Percentiles rank a stretch among this genome's conserved stretches.
Conservation (phyloP, 1,140 invertebrate species). For the Lineus longissimus region DNA sequence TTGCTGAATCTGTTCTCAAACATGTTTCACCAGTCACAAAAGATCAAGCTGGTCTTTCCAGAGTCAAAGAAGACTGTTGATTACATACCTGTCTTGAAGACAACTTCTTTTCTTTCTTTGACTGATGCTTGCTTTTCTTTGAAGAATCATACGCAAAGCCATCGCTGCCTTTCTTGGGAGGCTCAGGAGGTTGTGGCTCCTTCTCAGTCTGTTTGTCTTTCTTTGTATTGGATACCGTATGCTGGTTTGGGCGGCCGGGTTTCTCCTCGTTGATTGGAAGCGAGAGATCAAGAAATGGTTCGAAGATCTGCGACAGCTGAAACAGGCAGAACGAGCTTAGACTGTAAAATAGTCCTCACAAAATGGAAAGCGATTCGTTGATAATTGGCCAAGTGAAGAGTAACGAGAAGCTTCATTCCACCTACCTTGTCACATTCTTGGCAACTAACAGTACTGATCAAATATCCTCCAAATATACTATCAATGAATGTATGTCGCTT, state of each 20-base stretch:
- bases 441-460: constrained; percentile 85
- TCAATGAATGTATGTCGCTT: constrained; percentile 72
- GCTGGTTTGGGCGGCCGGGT: constrained; percentile 17
- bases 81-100: too few species aligned
- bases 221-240: not conserved
- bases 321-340: too few species aligned
- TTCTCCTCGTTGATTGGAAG: constrained; percentile 73
- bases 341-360: too few species aligned
- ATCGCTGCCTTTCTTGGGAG: too few species aligned
- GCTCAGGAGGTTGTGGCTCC: not conserved
- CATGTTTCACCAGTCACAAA: too few species aligned
- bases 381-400: too few species aligned
- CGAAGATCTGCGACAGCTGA: constrained; percentile 77
- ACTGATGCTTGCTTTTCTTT: constrained; percentile 48
- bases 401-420: constrained; percentile 2
- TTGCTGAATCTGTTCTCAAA: too few species aligned
- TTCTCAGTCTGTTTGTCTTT: constrained; percentile 1
- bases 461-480: constrained; percentile 79
- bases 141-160: not conserved
- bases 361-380: too few species aligned
- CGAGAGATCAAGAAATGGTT: constrained; percentile 92
- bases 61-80: too few species aligned
- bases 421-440: constrained; percentile 70
- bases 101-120: constrained; percentile 47
- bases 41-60: too few species aligned